Percentiles rank a stretch among this genome's conserved stretches.
Evolutionary conservation across 2,797 vertebrate genomes (phyloP).

Genomic region (Novumbra hubbsi): DNA sequence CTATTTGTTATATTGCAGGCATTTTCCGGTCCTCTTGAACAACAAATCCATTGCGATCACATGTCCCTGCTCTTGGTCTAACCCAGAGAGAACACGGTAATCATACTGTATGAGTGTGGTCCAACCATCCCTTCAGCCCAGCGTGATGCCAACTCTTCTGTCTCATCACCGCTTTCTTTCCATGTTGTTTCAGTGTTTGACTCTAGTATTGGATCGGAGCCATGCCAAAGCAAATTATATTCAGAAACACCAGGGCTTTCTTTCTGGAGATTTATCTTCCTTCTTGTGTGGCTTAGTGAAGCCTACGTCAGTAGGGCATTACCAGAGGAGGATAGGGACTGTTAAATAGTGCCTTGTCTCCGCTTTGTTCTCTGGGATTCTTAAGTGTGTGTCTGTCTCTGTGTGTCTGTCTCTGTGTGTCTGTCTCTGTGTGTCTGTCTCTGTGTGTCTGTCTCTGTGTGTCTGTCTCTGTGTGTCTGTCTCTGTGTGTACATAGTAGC

Average conservation of each 20-base stretch:
- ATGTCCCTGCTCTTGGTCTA: too few species aligned
- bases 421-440: neutral
- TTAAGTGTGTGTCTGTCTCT: neutral
- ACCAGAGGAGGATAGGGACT: conserved; percentile 5
- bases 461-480: neutral
- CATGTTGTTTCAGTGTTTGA: neutral
- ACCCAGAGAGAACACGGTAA: neutral
- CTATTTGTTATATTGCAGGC: neutral
- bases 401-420: neutral
- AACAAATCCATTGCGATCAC: neutral
- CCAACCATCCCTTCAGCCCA: neutral
- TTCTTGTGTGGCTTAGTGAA: neutral
- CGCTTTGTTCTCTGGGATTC: neutral
- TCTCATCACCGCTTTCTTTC: neutral
- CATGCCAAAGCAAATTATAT: neutral
- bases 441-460: neutral
- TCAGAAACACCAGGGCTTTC: neutral
- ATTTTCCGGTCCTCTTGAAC: neutral
- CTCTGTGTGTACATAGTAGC: neutral
- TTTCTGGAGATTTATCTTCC: conserved; percentile 14
- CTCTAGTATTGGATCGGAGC: neutral
- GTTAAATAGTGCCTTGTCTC: conserved; percentile 14
- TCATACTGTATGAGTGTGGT: neutral
- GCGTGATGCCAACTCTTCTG: neutral
- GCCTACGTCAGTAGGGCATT: neutral